phyloP scores from a whole-genome alignment of 1,140 invertebrate genomes.

The Rhynchophorus ferrugineus region DNA sequence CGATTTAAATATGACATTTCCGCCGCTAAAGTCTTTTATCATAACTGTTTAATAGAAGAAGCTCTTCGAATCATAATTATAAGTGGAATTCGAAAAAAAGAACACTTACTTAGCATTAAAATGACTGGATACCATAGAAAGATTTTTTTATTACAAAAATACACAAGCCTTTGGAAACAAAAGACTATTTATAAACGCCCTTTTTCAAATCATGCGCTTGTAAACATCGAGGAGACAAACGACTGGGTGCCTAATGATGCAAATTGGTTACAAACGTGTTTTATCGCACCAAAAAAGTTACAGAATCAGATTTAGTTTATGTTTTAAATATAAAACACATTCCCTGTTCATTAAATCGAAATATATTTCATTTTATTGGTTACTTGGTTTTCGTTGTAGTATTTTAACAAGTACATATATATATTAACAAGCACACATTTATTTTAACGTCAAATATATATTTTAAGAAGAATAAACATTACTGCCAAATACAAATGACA shows the following conservation, averaged over 20 bases:
- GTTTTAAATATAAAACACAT: not conserved
- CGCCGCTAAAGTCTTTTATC: constrained; percentile 20
- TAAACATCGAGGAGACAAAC: not conserved
- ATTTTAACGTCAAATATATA: too few species aligned
- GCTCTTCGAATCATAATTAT: constrained; percentile 18
- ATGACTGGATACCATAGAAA: constrained; percentile 5
- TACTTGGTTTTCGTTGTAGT: too few species aligned
- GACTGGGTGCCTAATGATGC: not conserved
- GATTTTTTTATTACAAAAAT: constrained; percentile 25
- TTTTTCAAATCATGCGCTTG: not conserved
- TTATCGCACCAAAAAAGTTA: constrained; percentile 9
- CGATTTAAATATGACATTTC: constrained; percentile 14
- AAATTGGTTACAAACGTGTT: constrained; percentile 14
- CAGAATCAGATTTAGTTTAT: constrained; percentile 2
- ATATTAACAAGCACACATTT: too few species aligned
- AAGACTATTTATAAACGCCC: constrained; percentile 13
- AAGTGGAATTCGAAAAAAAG: constrained; percentile 13
- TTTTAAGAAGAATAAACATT: too few species aligned
- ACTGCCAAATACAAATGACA: too few species aligned
- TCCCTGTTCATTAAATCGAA: not conserved
- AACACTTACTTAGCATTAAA: constrained; percentile 5
- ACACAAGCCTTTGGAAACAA: constrained; percentile 27
- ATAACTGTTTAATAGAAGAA: constrained; percentile 12
- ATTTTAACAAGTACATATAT: too few species aligned
- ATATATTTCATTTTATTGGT: too few species aligned